Base-by-base conservation (phyloP, 2,113 vertebrate species). In the Gila orcuttii region DNA sequence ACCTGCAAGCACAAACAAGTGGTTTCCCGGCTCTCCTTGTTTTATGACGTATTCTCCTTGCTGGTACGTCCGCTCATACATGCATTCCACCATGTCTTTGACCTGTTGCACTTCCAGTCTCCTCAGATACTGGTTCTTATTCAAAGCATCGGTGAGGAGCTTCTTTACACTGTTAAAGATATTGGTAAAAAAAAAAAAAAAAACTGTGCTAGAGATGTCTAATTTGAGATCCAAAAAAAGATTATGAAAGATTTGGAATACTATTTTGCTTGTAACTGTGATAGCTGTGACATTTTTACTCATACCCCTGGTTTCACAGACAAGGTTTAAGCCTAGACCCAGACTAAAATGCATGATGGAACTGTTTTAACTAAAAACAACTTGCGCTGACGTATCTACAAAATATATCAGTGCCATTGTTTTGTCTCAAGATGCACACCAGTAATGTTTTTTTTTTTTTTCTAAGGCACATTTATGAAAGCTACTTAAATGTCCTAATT, bases 1-100 rank as follows among this genome's bases (percentile, higher is more conserved):
- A 97, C 97, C 97, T 94, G 97, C 97, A 90, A 98, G 93, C 33
- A 98, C 96, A 86, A 98, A 99, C 85, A 98, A 96, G 85, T 97
- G 97, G 86, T 96, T 96, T 17, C 97, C 97, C 0, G 94, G 95
- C 83, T 98, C 96, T 13, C 96, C 97, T 91, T 98, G 97, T 84
- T 95, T 95, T 92, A 97, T 94, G 71, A 97, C 93, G 13, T 93
- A 96, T 68, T 96, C 97, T 5, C 95, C 97, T 86, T 96, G 94
- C 89, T 95, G 95, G 89, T 96, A 97, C 5, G 92, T 96, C 87
- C 96, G 94, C 86, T 96, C 96, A 0, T 98, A 97, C 97, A 98
- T 98, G 47, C 97, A 98, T 91, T 98, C 97, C 88, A 97, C 97
- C 95, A 97, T 98, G 91, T 97, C 97, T 90, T 91, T 93, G 89